Base-by-base conservation (phyloP, 1,140 invertebrate genomes). In the Ctenoplectra terminalis region DNA sequence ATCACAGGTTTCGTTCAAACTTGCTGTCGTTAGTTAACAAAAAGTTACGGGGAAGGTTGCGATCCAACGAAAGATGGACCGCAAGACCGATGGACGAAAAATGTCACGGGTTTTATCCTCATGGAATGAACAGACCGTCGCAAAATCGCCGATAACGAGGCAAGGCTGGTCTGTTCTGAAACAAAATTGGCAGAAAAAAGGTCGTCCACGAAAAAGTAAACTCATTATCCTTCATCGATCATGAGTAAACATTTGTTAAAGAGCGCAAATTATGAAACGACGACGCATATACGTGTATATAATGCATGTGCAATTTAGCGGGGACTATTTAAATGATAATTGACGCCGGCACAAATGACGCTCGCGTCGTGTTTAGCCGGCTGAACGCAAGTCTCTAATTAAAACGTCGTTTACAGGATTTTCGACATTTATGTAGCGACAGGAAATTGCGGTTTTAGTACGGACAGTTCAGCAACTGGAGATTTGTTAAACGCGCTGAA, bases 351-450 rank as follows among this genome's bases (percentile, higher is more conserved):
- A 84, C 76, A 77, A 83, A 88, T 76, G 78, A 70, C 56, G 54
- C 26, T 43, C 83, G 60, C 43, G 48, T 46, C 26, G 73, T 86
- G 88, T 88, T 88, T 85, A 87, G 79, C 79, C 37, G 54, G 69
- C 29, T 26, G 70, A 58, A 54, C 56, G 74, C 64, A 67, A 78
- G 80, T 86, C 87, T 84, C 76, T 83, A 88, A 88, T 88, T 88
- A 88, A 88, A 88, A 88, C 84, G 79, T 88, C 84, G 73, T 87
- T 81, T 84, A 77, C 74, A 78, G 82, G 87, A 88, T 87, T 87
- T 85, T 87, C 82, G 74, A 87, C 82, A 84, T 87, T 87, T 84
- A 87, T 80, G 54, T 87, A 82, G 78, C 69, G 73, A 75, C 78
- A 77, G 86, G 70, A 87, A 87, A 87, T 82, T 87, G 82, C 82